Conservation (phyloP, 2,888 invertebrate genomes). For the Nephrotoma appendiculata region DNA sequence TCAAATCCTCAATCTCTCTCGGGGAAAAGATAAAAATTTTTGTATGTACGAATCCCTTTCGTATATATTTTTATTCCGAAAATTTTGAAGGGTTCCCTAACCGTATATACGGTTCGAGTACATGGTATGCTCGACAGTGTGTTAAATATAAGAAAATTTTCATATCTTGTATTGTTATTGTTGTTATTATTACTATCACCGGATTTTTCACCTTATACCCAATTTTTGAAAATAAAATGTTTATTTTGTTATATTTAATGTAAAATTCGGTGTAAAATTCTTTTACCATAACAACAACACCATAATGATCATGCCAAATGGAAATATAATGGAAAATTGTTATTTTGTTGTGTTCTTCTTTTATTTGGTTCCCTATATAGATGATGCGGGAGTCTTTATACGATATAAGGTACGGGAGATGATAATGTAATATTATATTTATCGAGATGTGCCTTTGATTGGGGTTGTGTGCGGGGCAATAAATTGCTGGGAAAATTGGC, state of each 20-base stretch:
- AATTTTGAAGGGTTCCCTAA: background rate
- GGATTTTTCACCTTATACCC: background rate
- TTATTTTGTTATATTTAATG: background rate
- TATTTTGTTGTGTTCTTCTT: background rate
- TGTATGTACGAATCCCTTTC: background rate
- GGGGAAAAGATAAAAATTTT: background rate
- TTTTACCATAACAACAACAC: background rate
- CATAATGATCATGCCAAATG: background rate
- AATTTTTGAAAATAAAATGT: background rate
- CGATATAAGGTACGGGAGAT: background rate
- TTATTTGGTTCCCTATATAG: background rate
- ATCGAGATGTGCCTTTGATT: background rate
- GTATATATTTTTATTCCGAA: background rate
- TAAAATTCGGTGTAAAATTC: background rate
- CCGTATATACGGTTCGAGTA: background rate
- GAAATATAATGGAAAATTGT: background rate
- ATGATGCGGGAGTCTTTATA: background rate
- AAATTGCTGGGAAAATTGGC: background rate
- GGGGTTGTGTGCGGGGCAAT: background rate
- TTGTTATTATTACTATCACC: background rate
- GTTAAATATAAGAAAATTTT: background rate
- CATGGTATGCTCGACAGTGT: background rate
- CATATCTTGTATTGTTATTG: background rate
- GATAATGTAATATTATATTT: background rate
- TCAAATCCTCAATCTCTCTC: constrained; percentile 13